Conservation (phyloP, 2,888 invertebrate genomes). For the Cataglyphis livida region DNA sequence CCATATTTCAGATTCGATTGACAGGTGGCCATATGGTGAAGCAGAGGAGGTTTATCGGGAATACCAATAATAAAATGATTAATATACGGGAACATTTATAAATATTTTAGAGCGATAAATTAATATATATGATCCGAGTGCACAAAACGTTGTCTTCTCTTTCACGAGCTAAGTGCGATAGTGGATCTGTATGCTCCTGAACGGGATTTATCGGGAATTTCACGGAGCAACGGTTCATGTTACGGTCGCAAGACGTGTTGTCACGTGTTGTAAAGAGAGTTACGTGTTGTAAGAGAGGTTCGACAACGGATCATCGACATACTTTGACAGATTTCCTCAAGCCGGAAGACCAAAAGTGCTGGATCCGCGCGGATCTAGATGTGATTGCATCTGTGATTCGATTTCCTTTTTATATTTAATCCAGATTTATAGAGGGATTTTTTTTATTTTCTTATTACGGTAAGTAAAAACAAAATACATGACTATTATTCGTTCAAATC, state of each 20-base stretch:
- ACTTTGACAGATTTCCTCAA: not conserved
- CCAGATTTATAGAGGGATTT: slow-evolving; percentile 48
- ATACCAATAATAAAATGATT: slow-evolving; percentile 84
- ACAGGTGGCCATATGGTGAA: slow-evolving; percentile 82
- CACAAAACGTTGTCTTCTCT: not conserved
- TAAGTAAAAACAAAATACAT: slow-evolving; percentile 38
- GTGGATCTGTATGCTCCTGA: slow-evolving; percentile 2
- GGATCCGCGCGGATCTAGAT: slow-evolving; percentile 53
- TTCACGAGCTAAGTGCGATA: not conserved
- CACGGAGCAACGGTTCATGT: slow-evolving; percentile 16
- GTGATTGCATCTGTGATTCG: slow-evolving; percentile 65
- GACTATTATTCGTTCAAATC: not conserved
- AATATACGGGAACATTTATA: slow-evolving; percentile 82
- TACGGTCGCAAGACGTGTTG: not conserved
- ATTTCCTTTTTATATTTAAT: slow-evolving; percentile 52
- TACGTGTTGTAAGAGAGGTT: slow-evolving; percentile 3
- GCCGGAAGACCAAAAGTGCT: not conserved
- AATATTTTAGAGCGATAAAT: slow-evolving; percentile 44
- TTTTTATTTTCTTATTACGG: slow-evolving; percentile 67
- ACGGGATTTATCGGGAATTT: slow-evolving; percentile 25
- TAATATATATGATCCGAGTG: slow-evolving; percentile 28
- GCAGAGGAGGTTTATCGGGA: slow-evolving; percentile 83
- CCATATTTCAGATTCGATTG: slow-evolving; percentile 77
- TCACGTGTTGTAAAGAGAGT: slow-evolving; percentile 6
- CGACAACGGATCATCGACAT: not conserved